Evolutionary conservation across 2,113 vertebrate species (phyloP), one percentile per base, ranked within the genome.

Genomic region (Sylvia atricapilla): DNA sequence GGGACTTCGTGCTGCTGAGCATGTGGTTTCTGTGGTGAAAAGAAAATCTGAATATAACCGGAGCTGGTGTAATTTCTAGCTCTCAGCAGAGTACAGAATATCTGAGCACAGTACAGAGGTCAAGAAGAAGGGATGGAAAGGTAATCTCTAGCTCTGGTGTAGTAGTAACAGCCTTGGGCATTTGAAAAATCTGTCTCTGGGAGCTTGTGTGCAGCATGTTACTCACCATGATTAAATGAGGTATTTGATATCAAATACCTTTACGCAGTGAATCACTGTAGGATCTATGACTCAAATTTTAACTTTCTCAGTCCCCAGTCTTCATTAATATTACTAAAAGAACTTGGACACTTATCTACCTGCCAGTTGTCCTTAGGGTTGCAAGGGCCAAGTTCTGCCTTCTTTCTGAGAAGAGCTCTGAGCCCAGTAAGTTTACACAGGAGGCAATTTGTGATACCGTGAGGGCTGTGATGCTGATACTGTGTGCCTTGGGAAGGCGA

Each of bases 341-440:
- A 62, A 84, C 43, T 20, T 31, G 10, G 23, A 11, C 7, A 6
- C 23, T 84, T 91, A 67, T 7, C 73, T 84, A 50, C 14, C 24
- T 76, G 15, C 27, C 19, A 82, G 0, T 64, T 93, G 33, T 24
- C 22, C 13, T 49, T 66, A 41, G 17, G 19, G 44, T 12, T 63
- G 22, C n/a, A 41, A 56, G 24, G 44, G 56, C 30, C 14, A 33
- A 14, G 33, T 55, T 75, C 64, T 89, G 60, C 77, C 33, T 15
- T 37, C 13, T 77, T 77, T 73, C 37, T 74, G 43, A 67, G 47
- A 49, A 76, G 25, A 62, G 17, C 39, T 58, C 43, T 63, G 33
- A 78, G 47, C 47, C 59, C 0, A 0, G 1, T 27, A 21, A 2
- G 6, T 23, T 10, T 35, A 30, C 1, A 4, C 25, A 67, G 33